Base-by-base conservation (phyloP, 2,113 vertebrate species). In the Merops nubicus region DNA sequence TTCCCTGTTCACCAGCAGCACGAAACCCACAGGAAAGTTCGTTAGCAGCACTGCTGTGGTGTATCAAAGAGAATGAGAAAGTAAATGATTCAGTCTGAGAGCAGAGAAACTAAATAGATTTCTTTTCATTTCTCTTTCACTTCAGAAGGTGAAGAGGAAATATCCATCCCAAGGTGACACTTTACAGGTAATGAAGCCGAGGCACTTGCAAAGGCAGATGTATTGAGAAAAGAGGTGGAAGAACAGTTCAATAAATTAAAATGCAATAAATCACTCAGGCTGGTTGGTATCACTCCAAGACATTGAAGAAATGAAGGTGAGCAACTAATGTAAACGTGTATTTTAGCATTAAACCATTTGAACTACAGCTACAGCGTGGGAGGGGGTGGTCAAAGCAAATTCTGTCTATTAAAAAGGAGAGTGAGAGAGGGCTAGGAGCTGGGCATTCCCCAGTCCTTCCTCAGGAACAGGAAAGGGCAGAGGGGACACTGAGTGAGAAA, bases 231-330 rank as follows among this genome's bases (percentile, higher is more conserved):
- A 75, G 48, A 93, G 75, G 90, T 64, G 76, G 89, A 89, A 91
- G 92, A 93, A 95, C 64, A 89, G 90, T 69, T 81, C 73, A 92
- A 84, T 93, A 93, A 89, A 95, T 96, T 96, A 94, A 92, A 97
- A 91, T 63, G 80, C 74, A 92, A 79, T 96, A 50, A 91, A 91
- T 93, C 86, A 78, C 74, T 92, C 77, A 62, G 48, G 43, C 45
- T 88, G 60, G 38, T 81, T 95, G 86, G 91, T 93, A 90, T 77
- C 57, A 36, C 54, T 96, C 94, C 82, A 93, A 85, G 22, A 85
- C n/a, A 4, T 0, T 12, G 17, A 93, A 80, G 85, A 93, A 95
- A 90, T 79, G 81, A 95, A 96, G 78, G 91, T 91, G 82, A 95
- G 62, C 0, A 1, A 65, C 74, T 75, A 68, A 80, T 1, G 1